A percentile compares a stretch with the other conserved stretches of the same genome.
Evolutionary conservation across 2,888 invertebrate genomes (phyloP).

Genomic region (Pristionchus japonicus): DNA sequence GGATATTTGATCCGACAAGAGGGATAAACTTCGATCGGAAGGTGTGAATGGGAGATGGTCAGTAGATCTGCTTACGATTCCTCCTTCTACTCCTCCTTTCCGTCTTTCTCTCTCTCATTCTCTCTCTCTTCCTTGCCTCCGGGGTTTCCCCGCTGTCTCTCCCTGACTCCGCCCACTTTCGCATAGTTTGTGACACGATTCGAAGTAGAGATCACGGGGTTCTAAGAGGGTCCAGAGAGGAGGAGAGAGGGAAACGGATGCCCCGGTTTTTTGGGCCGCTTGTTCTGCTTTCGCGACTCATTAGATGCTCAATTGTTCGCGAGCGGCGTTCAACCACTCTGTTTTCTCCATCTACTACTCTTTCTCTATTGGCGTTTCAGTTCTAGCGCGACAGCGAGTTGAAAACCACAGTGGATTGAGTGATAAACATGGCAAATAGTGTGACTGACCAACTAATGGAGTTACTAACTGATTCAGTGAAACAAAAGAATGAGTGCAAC

Average conservation of each 20-base stretch:
- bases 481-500: neutral
- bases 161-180: conserved; percentile 15
- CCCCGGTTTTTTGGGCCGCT: neutral
- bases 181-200: conserved; percentile 5
- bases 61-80: neutral
- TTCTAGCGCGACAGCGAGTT: neutral
- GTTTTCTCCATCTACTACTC: neutral
- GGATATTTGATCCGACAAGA: neutral
- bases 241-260: neutral
- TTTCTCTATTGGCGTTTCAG: neutral
- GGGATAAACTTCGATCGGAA: neutral
- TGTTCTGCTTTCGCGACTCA: conserved; percentile 1
- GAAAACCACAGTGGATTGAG: neutral
- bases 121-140: neutral
- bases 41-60: neutral
- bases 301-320: conserved; percentile 29
- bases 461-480: neutral
- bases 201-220: neutral
- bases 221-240: neutral
- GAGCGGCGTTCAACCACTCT: neutral
- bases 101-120: neutral
- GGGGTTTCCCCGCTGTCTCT: conserved; percentile 18
- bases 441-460: neutral
- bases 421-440: neutral
- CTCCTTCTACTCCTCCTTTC: conserved; percentile 9